These are phyloP conservation scores for Montipora capricornis DNA, from an alignment of 64 coral and sea anemone genomes.

Conservation along the genomic window DNA sequence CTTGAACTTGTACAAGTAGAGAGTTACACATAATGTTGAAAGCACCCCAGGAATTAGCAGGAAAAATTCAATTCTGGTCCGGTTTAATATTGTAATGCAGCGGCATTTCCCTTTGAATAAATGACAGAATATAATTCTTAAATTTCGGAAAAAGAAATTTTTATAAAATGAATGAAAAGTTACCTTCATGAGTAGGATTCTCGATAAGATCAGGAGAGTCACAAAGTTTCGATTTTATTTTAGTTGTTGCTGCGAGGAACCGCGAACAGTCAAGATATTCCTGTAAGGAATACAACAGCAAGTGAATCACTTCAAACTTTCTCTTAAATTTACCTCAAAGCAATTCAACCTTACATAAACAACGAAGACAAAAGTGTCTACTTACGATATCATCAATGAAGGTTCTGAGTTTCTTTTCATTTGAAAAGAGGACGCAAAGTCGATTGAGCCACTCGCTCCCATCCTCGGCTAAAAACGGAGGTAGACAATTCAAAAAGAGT, in stretches of 20 bases:
- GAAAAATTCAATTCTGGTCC: slow-evolving; percentile 5
- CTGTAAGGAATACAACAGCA: slow-evolving; percentile 4
- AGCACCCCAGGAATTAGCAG: not conserved
- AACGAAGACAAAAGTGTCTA: not conserved
- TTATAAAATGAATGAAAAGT: not conserved
- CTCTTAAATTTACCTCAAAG: not conserved
- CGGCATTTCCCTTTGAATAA: not conserved
- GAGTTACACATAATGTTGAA: slow-evolving; percentile 20
- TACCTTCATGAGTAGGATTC: slow-evolving; percentile 54
- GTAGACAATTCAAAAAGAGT: not conserved
- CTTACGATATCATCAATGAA: slow-evolving; percentile 39
- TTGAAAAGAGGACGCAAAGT: slow-evolving; percentile 41
- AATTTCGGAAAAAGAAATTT: not conserved
- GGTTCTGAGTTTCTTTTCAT: slow-evolving; percentile 43
- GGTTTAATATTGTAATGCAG: slow-evolving; percentile 24
- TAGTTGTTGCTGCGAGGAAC: slow-evolving; percentile 30
- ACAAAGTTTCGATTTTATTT: slow-evolving; percentile 33
- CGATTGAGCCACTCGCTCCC: slow-evolving; percentile 40
- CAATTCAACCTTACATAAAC: not conserved
- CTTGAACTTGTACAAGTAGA: not conserved
- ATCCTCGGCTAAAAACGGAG: slow-evolving; percentile 7
- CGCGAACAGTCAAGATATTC: slow-evolving; percentile 27
- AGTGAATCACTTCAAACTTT: slow-evolving; percentile 22
- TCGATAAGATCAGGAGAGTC: slow-evolving; percentile 20
- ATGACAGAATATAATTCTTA: not conserved